These are phyloP conservation scores for Lumbricus terrestris DNA, from an alignment of 2,888 invertebrate species.

Conservation along the genomic window DNA sequence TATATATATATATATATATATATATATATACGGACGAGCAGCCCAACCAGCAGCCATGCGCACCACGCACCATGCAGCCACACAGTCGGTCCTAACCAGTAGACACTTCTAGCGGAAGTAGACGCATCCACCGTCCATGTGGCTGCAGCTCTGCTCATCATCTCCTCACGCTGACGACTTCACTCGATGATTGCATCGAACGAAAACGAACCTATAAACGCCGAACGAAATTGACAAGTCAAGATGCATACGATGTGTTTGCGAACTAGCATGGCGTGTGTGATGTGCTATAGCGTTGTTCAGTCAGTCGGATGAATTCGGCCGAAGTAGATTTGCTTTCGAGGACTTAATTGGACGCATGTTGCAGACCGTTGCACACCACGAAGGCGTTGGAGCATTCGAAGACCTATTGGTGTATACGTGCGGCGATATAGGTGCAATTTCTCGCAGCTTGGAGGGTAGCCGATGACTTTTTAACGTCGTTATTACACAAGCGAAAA, in stretches of 20 bases:
- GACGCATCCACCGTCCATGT: background rate
- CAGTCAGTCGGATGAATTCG: background rate
- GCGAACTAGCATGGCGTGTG: background rate
- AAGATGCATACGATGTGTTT: background rate
- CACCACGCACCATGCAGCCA: background rate
- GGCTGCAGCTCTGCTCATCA: background rate
- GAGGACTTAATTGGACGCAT: background rate
- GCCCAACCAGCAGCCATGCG: background rate
- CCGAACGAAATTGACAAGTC: background rate
- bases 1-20: too few species aligned
- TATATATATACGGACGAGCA: background rate
- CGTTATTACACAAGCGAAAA: background rate
- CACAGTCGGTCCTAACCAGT: background rate
- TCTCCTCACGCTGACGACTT: background rate
- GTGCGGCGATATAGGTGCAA: background rate
- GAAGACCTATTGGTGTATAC: too few species aligned
- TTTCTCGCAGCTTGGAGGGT: too few species aligned
- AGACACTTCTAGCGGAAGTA: background rate
- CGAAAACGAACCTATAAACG: conserved; percentile 3
- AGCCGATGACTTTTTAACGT: background rate
- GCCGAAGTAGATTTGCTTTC: background rate
- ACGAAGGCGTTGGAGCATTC: background rate
- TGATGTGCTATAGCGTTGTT: background rate
- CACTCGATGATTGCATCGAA: background rate
- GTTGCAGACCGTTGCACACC: background rate